Base-by-base conservation (phyloP, 2,888 invertebrate genomes). In the Ectobius pallidus region DNA sequence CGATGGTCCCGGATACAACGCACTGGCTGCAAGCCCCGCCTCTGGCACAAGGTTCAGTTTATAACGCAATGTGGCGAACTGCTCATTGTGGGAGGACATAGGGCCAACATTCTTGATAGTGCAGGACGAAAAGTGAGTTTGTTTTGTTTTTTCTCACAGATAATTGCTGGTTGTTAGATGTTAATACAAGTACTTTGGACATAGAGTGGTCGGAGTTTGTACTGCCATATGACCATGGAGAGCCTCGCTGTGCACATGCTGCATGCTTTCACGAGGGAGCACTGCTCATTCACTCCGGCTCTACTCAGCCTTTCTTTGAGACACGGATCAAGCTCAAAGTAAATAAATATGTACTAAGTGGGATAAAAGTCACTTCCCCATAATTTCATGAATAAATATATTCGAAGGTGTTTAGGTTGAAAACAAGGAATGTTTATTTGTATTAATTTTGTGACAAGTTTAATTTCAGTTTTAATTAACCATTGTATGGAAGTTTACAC, bases 151-250 rank as follows among this genome's bases (percentile, higher is more conserved):
- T 49, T n/a, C 42, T 14, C 16, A 3, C 71, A 75, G 75, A 76
- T 71, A 75, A 76, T 44, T 75, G 75, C 70, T 76, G 76, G 76
- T 32, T 74, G 68, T 30, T 75, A 22, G 46, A 72, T 42, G 2
- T 74, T 30, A 16, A 22, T 7, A 52, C 16, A 1, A 58, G 49
- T 6, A 44, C 27, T 6, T 55, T 27, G 49, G 49, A 69, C 22
- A 22, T 42, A 11, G 44, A 25, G 25, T 75, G 75, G 75, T 14
- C 34, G 30, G 75, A 75, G 67, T 22, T 73, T 7, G 30, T 14
- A 14, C 61, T 76, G 55, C 72, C 74, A 0, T 76, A 76, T 30
- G 76, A 76, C 46, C 76, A 74, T 20, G 75, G 76, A 4, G 75
- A 76, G 62, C 76, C 76, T 9, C 70, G 76, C n/a, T 76, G 73